Evolutionary conservation across 2,113 vertebrate genomes (phyloP).

Genomic region (Ranitomeya imitator): DNA sequence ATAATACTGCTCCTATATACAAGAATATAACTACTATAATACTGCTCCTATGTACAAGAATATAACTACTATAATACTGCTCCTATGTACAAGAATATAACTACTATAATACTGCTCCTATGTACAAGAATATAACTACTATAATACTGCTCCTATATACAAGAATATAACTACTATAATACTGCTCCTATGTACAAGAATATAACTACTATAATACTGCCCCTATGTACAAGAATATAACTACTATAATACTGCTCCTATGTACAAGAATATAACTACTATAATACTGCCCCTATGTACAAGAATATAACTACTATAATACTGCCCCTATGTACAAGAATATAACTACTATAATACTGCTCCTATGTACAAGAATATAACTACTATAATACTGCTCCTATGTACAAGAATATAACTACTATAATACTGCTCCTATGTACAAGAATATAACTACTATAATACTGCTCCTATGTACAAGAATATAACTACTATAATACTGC

Average conservation of each 20-base stretch:
- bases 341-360: neutral
- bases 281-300: neutral
- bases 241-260: neutral
- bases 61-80: conserved; percentile 2
- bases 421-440: no score
- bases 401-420: neutral
- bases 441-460: no score
- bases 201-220: conserved; percentile 12
- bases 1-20: neutral
- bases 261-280: neutral
- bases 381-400: neutral
- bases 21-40: neutral
- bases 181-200: neutral
- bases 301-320: neutral
- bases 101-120: conserved; percentile 2
- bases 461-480: no score
- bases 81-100: neutral
- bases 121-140: no score
- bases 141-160: no score
- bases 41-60: neutral
- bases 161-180: neutral
- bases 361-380: neutral
- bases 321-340: no score
- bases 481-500: no score
- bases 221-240: neutral